Evolutionary conservation across 2,888 invertebrate genomes (phyloP), one percentile per base, ranked within the genome.

Genomic region (Cybosia mesomella): DNA sequence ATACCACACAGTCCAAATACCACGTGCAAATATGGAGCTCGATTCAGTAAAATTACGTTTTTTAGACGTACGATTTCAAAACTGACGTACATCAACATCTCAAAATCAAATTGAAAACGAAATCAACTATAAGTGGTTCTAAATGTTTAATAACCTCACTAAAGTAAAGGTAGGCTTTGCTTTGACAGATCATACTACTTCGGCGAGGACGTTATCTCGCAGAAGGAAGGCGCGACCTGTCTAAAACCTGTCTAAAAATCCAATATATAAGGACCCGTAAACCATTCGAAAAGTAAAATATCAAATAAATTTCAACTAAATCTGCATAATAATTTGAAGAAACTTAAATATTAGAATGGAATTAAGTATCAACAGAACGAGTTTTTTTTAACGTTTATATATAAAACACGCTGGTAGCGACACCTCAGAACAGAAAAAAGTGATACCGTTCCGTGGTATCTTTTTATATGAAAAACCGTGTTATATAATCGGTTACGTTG

Each of bases 401-500:
- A 55, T 39, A 60, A 66, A 65, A 34, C 36, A 13, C 22, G n/a
- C 39, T 0, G 60, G 60, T 61, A 49, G 4, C 7, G 18, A n/a
- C n/a, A n/a, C n/a, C 18, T 18, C 49, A 49, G n/a, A n/a, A 49
- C 8, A n/a, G 49, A 49, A 49, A n/a, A 43, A 49, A 9, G 18
- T 2, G 34, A 54, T 61, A 28, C 54, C 39, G 58, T 62, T 11
- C 58, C 39, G 58, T 49, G 57, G 15, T 28, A 21, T n/a, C n/a
- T 59, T 43, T 68, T 68, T 28, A 28, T 65, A 66, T 72, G 65
- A 21, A 69, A 69, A 77, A 63, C 65, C 22, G 61, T 32, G 68
- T 85, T 85, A 67, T 70, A 61, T 83, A 83, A 86, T 64, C 62
- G 73, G 81, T 84, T 83, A 81, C 78, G 77, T 75, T 54, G 36